phyloP scores from a whole-genome alignment of 2,797 vertebrate species.

The Urosaurus nigricauda region DNA sequence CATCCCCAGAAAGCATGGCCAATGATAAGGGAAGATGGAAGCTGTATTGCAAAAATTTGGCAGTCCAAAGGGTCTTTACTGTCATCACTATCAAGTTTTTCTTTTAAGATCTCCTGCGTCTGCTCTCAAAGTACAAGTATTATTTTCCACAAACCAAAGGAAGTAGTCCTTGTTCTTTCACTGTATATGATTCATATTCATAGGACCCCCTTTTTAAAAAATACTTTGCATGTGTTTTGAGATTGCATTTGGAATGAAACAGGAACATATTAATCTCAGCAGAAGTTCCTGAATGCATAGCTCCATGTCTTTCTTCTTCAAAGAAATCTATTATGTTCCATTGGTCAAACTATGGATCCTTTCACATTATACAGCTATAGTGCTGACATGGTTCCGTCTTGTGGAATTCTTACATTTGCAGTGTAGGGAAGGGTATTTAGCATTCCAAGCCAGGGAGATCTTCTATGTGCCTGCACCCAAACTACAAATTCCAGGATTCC shows the following conservation, averaged over 20 bases:
- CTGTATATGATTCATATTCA: constrained; percentile 60
- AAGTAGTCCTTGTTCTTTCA: constrained; percentile 28
- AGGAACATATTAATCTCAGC: constrained; percentile 7
- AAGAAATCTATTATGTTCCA: not conserved
- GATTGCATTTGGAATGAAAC: constrained; percentile 48
- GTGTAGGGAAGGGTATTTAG: too few species aligned
- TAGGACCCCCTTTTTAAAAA: constrained; percentile 40
- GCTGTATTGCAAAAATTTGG: not conserved
- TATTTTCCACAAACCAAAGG: not conserved
- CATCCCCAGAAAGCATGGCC: not conserved
- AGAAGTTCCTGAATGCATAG: constrained; percentile 33
- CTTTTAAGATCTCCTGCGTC: not conserved
- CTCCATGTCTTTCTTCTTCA: not conserved
- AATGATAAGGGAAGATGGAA: not conserved
- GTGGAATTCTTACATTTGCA: too few species aligned
- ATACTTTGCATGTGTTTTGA: not conserved
- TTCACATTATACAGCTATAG: too few species aligned
- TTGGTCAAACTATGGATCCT: not conserved
- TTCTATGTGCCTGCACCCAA: too few species aligned
- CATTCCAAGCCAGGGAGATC: too few species aligned
- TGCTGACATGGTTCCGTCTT: too few species aligned
- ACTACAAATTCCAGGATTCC: too few species aligned
- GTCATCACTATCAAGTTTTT: not conserved
- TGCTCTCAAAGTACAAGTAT: not conserved
- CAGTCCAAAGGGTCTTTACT: not conserved